Evolutionary conservation across 1,140 invertebrate species (phyloP), one percentile per base, ranked within the genome.

Genomic region (Bradynema listronoti): DNA sequence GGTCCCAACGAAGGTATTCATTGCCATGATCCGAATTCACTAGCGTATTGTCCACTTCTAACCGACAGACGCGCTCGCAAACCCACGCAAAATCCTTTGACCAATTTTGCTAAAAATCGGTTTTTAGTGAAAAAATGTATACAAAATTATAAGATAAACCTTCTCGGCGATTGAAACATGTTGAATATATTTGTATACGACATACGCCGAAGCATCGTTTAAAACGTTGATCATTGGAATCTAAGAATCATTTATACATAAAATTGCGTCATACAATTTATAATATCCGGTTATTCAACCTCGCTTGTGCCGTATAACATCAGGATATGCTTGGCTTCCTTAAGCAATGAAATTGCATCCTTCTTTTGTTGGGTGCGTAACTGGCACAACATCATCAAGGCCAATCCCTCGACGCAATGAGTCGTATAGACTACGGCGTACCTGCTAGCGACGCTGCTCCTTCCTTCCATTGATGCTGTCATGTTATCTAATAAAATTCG

Each of bases 381-480:
- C 79, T 91, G 91, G 74, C 93, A 97, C 30, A 98, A 83, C 85
- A 95, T 87, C 0, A 94, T 89, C 7, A 98, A 79, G 0, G 88
- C 89, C n/a, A 83, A 66, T 2, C 81, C 47, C 34, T 50, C 47
- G 27, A 25, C 34, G 27, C 47, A 50, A 24, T 50, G 47, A 16
- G 34, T 24, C 2, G 47, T 32, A 29, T 50, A 50, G 27, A 32
- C 47, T 4, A 32, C 34, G 5, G 47, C 16, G 34, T n/a, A n/a
- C n/a, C n/a, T n/a, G n/a, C n/a, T n/a, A n/a, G n/a, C n/a, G n/a
- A n/a, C n/a, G n/a, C n/a, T n/a, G n/a, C n/a, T n/a, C n/a, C n/a
- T n/a, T n/a, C n/a, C n/a, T n/a, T n/a, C n/a, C n/a, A n/a, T n/a
- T n/a, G n/a, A n/a, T n/a, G n/a, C n/a, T n/a, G n/a, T n/a, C n/a